Base-by-base conservation (phyloP, 1,140 invertebrate species). In the Cepaea nemoralis region DNA sequence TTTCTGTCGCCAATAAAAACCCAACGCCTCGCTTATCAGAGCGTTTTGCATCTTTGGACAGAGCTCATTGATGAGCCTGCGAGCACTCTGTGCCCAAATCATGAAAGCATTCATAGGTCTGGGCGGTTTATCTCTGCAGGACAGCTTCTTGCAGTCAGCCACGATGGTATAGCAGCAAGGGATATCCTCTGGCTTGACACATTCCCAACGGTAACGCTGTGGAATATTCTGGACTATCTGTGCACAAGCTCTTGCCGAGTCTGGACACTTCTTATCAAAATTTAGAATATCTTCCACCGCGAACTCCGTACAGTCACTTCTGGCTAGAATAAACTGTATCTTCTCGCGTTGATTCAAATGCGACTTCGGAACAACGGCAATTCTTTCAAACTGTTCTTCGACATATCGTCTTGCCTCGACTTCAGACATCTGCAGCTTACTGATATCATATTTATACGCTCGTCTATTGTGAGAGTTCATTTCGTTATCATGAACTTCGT, bases 31-130 rank as follows among this genome's bases (percentile, higher is more conserved):
- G 27, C 78, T 80, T 67, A 80, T 80, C 6, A 55, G 19, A 42
- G 78, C 78, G 33, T 80, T 80, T 35, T 80, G 78, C 78, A 80
- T 80, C 33, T 73, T 70, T 5, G 78, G 78, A n/a, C 78, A 80
- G 10, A 80, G 67, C 39, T 80, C 78, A 33, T 80, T 80, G 48
- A 80, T 80, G 2, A 80, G 14, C 19, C 78, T 45, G 27, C 78
- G 78, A 33, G 78, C 78, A 16, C 78, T 45, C 48, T 80, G 78
- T 14, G 78, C 66, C 78, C 78, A 80, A 16, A 80, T 80, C 78
- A 80, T 80, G 40, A 80, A 80, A 50, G 78, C 78, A n/a, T 80
- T 80, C 78, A 80, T 80, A 8, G 78, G 78, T 39, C 78, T 31
- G 27, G 78, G 78, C 24, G 78, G 78, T 59, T 80, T 80, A 22